phyloP scores from a whole-genome alignment of 2,113 vertebrate species.

The Malurus alboscapulatus region DNA sequence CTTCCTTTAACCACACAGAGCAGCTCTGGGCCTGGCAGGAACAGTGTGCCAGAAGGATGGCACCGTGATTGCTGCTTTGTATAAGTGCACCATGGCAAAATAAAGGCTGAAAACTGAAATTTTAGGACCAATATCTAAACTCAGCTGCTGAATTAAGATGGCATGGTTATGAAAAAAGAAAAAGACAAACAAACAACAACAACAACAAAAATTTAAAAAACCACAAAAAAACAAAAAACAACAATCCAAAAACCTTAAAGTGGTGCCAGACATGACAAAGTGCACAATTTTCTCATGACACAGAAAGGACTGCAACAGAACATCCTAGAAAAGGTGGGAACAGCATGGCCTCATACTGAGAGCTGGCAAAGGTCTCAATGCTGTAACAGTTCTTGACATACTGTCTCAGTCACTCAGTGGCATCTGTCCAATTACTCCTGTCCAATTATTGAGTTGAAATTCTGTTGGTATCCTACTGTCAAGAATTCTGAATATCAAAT shows the following conservation, averaged over 20 bases:
- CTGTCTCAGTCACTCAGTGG: not conserved
- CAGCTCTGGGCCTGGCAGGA: not conserved
- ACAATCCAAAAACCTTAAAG: not conserved
- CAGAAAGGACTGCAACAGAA: not conserved
- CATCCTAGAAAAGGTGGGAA: not conserved
- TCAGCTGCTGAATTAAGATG: not conserved
- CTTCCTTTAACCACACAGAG: not conserved
- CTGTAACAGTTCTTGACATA: not conserved
- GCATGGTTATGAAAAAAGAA: not conserved
- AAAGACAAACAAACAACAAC: no score
- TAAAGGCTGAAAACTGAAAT: not conserved
- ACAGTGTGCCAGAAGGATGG: fast-evolving
- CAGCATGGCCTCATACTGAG: not conserved
- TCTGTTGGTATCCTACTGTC: not conserved
- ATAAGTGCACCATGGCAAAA: not conserved
- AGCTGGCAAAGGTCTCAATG: not conserved
- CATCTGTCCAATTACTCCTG: not conserved
- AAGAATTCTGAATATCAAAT: not conserved
- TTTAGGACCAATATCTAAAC: not conserved
- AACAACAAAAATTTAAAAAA: no score
- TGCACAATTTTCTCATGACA: not conserved
- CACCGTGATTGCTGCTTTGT: not conserved
- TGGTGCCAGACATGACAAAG: not conserved
- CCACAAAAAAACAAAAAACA: not conserved
- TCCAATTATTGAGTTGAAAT: not conserved